Conservation (phyloP, 2,113 vertebrate species). For the Fulica atra region DNA sequence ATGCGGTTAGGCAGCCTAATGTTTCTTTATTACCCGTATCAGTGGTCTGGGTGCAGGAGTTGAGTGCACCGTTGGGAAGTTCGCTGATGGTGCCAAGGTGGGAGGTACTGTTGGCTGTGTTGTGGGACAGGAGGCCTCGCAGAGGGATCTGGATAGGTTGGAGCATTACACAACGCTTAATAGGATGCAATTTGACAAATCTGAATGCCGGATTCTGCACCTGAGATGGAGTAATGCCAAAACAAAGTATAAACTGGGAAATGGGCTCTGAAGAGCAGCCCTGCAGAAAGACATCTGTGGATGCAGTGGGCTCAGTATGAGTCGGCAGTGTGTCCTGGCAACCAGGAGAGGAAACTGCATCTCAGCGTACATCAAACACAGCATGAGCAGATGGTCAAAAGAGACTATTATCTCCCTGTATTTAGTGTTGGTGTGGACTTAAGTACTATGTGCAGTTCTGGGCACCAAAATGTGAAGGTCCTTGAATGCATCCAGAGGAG, state of each 20-base stretch:
- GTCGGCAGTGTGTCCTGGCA: background rate
- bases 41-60: background rate
- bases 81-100: too few species aligned
- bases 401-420: background rate
- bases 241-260: background rate
- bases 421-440: fast-evolving
- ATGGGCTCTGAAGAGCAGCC: background rate
- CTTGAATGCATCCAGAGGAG: too few species aligned
- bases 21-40: background rate
- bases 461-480: too few species aligned
- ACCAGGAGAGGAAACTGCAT: background rate
- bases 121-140: background rate
- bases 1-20: too few species aligned
- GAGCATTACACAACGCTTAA: fast-evolving
- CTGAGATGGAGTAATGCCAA: too few species aligned
- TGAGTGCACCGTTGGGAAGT: background rate
- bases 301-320: background rate
- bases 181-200: background rate
- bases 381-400: background rate
- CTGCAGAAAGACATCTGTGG: background rate
- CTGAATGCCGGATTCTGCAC: background rate
- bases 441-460: background rate
- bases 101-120: background rate
- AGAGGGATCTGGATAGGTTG: background rate
- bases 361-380: background rate